Percentiles rank a stretch among this genome's conserved stretches.
phyloP scores from a whole-genome alignment of 1,140 invertebrate species.

The Parasteatoda tepidariorum region DNA sequence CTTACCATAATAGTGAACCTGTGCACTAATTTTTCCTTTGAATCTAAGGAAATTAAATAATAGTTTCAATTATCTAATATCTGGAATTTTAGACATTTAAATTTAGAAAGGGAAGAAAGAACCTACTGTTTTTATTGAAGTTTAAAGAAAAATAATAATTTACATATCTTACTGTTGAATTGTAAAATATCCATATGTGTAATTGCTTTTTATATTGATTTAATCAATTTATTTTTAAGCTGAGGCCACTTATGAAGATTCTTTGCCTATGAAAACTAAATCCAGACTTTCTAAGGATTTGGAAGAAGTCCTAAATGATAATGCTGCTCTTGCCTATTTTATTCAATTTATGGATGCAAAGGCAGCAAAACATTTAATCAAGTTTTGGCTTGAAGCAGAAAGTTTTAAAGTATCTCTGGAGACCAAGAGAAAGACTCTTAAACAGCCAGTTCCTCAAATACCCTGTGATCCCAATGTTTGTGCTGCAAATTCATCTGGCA shows the following conservation, averaged over 20 bases:
- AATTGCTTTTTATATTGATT: no score
- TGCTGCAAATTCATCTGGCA: neutral
- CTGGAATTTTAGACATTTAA: no score
- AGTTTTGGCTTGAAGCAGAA: slow-evolving; percentile 81
- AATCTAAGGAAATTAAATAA: no score
- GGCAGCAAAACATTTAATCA: slow-evolving; percentile 72
- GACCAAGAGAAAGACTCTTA: slow-evolving; percentile 61
- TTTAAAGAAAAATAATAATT: no score
- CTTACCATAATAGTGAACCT: no score
- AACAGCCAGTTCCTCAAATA: neutral
- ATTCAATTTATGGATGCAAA: slow-evolving; percentile 79
- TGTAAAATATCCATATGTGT: no score
- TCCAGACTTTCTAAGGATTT: slow-evolving; percentile 74
- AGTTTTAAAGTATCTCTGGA: slow-evolving; percentile 71
- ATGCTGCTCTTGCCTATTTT: slow-evolving; percentile 78
- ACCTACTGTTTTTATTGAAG: no score
- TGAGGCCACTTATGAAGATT: slow-evolving; percentile 61
- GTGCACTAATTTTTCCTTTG: no score
- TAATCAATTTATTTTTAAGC: slow-evolving; percentile 59
- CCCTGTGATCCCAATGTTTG: neutral
- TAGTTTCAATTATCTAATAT: no score
- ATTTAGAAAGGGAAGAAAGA: no score
- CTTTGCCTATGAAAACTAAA: slow-evolving; percentile 45
- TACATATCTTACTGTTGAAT: no score
- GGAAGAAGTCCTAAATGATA: slow-evolving; percentile 76